Evolutionary conservation across 2,797 vertebrate genomes (phyloP), one percentile per base, ranked within the genome.

Genomic region (Capromys pilorides): DNA sequence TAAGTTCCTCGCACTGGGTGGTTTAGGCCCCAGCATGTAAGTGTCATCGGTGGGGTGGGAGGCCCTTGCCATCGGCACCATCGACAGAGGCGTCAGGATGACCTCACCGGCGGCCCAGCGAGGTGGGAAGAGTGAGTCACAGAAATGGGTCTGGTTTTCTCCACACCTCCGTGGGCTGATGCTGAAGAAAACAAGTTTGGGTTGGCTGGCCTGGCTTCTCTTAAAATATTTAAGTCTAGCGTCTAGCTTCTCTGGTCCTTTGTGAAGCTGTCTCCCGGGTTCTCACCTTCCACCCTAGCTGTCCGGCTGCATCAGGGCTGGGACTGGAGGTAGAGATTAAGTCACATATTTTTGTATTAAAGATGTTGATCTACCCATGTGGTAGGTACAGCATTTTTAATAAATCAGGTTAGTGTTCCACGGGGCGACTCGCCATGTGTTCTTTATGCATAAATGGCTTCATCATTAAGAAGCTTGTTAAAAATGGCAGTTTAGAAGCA

Each of bases 221-320:
- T 96, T 97, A 92, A 97, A 98, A 98, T 98, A 98, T 98, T 98
- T 97, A 97, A 97, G 92, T 84, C 86, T 96, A 97, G 66, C 97
- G 92, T 84, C 86, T 96, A 97, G 66, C 97, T 96, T 98, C 95
- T 93, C 96, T 97, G 71, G 91, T 66, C 88, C 57, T 95, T 87
- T 77, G 21, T 6, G n/a, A 85, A 71, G 75, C 94, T 88, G 80
- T 90, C 69, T 96, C 77, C 86, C 93, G 78, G 83, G 92, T 96
- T 95, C 96, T 96, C 95, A 89, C 90, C 92, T 97, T 97, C 86
- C 91, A 19, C 51, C 80, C 92, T 96, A 95, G 92, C 97, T 97
- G 97, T 97, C 97, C 87, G 33, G 97, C 95, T 93, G 57, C 96
- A 39, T 97, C 96, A 97, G 92, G 49, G 97, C 41, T 84, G 79